A percentile compares a stretch with the other conserved stretches of the same genome.
These are phyloP conservation scores for Aplodontia rufa DNA, from an alignment of 2,113 vertebrate species.

Conservation along the genomic window DNA sequence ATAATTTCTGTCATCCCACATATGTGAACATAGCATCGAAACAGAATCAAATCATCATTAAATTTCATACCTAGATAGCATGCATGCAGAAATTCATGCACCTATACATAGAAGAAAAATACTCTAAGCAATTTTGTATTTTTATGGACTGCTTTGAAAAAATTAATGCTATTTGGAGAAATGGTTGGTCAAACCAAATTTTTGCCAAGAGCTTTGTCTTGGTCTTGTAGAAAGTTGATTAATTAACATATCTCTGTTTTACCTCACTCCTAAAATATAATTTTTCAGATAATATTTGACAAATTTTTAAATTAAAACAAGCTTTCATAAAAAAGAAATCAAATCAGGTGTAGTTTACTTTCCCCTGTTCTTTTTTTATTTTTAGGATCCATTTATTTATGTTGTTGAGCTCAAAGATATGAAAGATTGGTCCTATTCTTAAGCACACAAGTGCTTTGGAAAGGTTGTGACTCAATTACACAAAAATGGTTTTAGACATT, in stretches of 20 bases:
- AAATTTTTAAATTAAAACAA: not conserved
- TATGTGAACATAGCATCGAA: not conserved
- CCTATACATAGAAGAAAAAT: not conserved
- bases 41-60: not conserved
- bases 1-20: slow-evolving; percentile 23
- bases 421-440: not conserved
- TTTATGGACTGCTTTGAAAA: not conserved
- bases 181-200: not conserved
- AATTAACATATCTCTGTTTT: not conserved
- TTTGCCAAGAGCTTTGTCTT: not conserved
- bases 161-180: not conserved
- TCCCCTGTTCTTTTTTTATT: not conserved
- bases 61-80: not conserved
- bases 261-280: not conserved
- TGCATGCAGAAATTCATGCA: not conserved
- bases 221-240: not conserved
- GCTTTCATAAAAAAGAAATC: not conserved
- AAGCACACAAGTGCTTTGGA: not conserved
- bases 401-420: not conserved
- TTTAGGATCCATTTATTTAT: not conserved
- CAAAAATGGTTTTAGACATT: not conserved
- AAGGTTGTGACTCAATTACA: not conserved
- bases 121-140: not conserved
- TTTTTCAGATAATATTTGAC: not conserved
- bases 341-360: too few relatives aligned